Base-by-base conservation (phyloP, 1,140 invertebrate species). In the Globodera rostochiensis region DNA sequence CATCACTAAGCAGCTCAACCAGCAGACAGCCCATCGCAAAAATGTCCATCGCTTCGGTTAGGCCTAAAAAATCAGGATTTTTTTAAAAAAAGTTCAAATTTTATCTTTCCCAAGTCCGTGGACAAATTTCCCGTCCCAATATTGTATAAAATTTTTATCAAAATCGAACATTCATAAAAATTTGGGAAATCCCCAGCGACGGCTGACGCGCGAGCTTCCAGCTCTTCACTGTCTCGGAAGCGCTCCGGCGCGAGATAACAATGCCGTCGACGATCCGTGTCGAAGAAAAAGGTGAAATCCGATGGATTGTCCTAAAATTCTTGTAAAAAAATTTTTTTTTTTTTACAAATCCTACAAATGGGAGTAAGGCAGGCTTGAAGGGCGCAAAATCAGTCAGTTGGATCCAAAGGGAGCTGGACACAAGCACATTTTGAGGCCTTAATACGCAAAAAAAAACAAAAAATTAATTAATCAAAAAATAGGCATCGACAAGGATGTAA, bases 251-350 rank as follows among this genome's bases (percentile, higher is more conserved):
- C 97, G 79, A 99, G 94, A 87, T 98, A 98, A 90, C 97, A 99
- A 13, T 94, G 94, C 89, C 94, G 91, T 87, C 97, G 91, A 80
- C 97, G 92, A 47, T 96, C 98, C 0, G 97, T 98, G 91, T 99
- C 97, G 91, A 99, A 99, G 91, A 98, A 99, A 89, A 98, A 99
- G n/a, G 95, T 96, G 91, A 97, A 99, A 91, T 98, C 96, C 3
- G 96, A 96, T 3, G 97, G 97, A 91, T 99, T 98, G 90, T 99
- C 96, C 91, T 92, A 79, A 79, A 89, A 86, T 70, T 77, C 1
- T 49, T 46, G n/a, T 11, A 50, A 50, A 21, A 73, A 80, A 86
- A 80, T 73, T n/a, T 11, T n/a, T n/a, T n/a, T 3, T 25, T 73
- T 47, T 80, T n/a, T 36, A 73, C 15, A 53, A 9, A 13, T 85